Conservation (phyloP, 2,113 vertebrate genomes). For the Actinemys pallida region DNA sequence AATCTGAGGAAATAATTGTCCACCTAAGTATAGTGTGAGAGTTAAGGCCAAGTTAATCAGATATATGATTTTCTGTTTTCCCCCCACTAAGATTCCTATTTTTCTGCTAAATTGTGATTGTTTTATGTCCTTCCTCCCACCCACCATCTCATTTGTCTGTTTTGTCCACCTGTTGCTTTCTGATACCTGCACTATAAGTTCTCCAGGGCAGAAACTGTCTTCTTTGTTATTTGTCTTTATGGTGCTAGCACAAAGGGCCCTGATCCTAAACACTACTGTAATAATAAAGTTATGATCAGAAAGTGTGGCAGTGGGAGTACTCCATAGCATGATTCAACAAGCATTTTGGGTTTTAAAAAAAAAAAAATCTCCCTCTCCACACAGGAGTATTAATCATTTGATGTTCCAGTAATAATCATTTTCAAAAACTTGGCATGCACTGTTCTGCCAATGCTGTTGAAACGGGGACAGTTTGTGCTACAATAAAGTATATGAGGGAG, state of each 20-base stretch:
- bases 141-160: background rate
- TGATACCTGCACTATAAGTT: slow-evolving; percentile 3
- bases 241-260: background rate
- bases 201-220: background rate
- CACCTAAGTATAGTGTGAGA: background rate
- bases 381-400: background rate
- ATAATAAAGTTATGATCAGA: background rate
- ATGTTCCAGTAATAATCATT: background rate
- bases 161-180: background rate
- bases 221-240: background rate
- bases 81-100: background rate
- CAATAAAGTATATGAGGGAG: background rate
- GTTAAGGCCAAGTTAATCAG: slow-evolving; percentile 42
- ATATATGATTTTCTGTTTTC: background rate
- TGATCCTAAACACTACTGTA: background rate
- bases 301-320: background rate
- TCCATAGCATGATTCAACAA: background rate
- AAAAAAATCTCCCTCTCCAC: background rate
- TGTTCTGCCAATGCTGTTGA: fast-evolving
- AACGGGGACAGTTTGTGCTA: background rate
- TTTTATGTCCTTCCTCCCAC: background rate
- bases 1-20: slow-evolving; percentile 39
- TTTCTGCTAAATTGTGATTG: slow-evolving; percentile 6
- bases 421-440: background rate
- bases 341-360: too few species aligned